These are phyloP conservation scores for Polymixis lichenea DNA, from an alignment of 2,888 invertebrate species.

Conservation along the genomic window DNA sequence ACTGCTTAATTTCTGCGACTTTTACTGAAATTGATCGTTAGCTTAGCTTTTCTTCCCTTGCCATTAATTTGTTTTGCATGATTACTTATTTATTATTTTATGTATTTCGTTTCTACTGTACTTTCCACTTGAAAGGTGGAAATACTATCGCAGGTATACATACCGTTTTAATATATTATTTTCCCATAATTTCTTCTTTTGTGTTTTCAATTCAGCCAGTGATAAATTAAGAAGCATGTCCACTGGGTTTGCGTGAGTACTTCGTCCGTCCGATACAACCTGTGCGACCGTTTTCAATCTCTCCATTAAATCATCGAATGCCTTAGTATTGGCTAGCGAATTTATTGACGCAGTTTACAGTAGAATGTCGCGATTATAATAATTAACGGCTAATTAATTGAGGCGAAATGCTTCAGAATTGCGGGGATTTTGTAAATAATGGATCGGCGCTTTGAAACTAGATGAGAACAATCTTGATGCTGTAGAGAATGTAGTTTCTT, in stretches of 20 bases:
- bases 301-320: conserved; percentile 43
- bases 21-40: not conserved
- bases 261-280: conserved; percentile 22
- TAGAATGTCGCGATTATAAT: conserved; percentile 17
- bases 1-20: conserved; percentile 8
- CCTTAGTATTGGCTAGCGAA: conserved; percentile 26
- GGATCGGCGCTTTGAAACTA: not conserved
- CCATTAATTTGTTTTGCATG: not conserved
- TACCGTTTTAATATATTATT: not conserved
- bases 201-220: not conserved
- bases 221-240: conserved; percentile 39
- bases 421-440: not conserved
- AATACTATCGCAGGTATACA: not conserved
- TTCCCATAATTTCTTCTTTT: not conserved
- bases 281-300: conserved; percentile 47
- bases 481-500: not conserved
- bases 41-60: not conserved
- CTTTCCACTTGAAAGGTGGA: not conserved
- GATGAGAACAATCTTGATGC: not conserved
- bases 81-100: too few relatives aligned
- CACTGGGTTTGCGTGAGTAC: conserved; percentile 55
- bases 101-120: not conserved
- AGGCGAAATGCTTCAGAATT: not conserved
- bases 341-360: conserved; percentile 35
- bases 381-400: conserved; percentile 21